These are phyloP conservation scores for Danaus melanippus DNA, from an alignment of 1,140 invertebrate genomes.

Conservation along the genomic window DNA sequence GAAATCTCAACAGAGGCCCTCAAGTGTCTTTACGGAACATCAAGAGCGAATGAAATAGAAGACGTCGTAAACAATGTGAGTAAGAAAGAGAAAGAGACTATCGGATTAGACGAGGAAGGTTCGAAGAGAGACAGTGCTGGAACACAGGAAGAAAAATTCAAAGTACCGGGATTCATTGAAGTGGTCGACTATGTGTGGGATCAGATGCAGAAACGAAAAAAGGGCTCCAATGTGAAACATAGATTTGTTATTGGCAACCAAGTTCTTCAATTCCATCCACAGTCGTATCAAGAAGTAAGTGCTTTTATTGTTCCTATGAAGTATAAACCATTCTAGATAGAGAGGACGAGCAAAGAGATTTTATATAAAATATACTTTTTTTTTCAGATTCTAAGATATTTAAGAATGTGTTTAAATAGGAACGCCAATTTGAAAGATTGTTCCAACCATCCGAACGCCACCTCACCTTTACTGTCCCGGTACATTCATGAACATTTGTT, in stretches of 20 bases:
- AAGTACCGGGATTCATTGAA: constrained; percentile 75
- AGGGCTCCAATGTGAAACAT: constrained; percentile 71
- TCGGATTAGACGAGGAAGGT: constrained; percentile 42
- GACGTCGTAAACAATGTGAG: constrained; percentile 64
- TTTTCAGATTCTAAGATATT: constrained; percentile 81
- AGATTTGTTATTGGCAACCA: constrained; percentile 76
- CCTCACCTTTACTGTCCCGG: constrained; percentile 75
- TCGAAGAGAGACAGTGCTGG: constrained; percentile 41
- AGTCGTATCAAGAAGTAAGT: constrained; percentile 77
- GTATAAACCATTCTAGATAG: too few species aligned
- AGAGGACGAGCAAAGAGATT: too few species aligned
- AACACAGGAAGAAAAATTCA: constrained; percentile 33
- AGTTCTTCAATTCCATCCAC: constrained; percentile 77
- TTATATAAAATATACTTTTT: background rate
- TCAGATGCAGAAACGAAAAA: constrained; percentile 75
- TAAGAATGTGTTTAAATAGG: constrained; percentile 80
- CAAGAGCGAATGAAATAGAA: constrained; percentile 71
- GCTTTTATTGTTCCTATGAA: background rate
- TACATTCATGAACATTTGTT: constrained; percentile 70
- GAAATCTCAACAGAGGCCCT: constrained; percentile 83
- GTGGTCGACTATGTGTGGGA: constrained; percentile 77
- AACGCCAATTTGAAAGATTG: constrained; percentile 60
- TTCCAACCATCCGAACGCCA: constrained; percentile 74
- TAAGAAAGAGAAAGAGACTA: constrained; percentile 44
- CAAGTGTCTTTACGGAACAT: constrained; percentile 78